Base-by-base conservation (phyloP, 2,113 vertebrate genomes). In the Cheilinus undulatus region DNA sequence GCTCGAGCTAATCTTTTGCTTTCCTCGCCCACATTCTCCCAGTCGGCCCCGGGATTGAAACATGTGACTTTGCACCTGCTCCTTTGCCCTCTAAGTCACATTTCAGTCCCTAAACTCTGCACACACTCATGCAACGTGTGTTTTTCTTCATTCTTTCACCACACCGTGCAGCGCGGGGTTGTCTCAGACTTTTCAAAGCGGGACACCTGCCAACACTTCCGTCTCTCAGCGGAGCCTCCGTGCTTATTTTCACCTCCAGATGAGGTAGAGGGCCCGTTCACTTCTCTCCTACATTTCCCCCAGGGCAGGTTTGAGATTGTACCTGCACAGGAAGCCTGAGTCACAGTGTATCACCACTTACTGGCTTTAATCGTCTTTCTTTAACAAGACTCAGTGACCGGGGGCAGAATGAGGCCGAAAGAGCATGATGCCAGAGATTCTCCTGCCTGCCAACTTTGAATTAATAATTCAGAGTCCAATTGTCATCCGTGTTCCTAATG, bases 221-320 rank as follows among this genome's bases (percentile, higher is more conserved):
- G 51, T 73, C 66, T 81, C 73, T 74, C 88, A 45, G 77, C 14
- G 28, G 76, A 80, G 22, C 65, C 43, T 49, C 76, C 30, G 24
- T 51, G 54, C 77, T 78, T 75, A 83, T 91, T 91, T 83, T 88
- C 89, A 87, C 87, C 83, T 90, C 60, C 3, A 43, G 83, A 77
- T 87, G 78, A 84, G 84, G 57, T 63, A 70, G 59, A 54, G 45
- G 58, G 65, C 49, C 43, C n/a, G 52, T 43, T 48, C 50, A 62
- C 59, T 15, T 42, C 38, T 43, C 45, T 59, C 48, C 19, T 27
- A 58, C 49, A 34, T 14, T 34, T 22, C 65, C 73, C 76, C 45
- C 38, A 5, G 43, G 17, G 67, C 52, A 57, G 58, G 24, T 70
- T 74, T 61, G 64, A 69, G 20, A 72, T 7, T 45, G 46, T 11